A percentile compares a stretch with the other conserved stretches of the same genome.
Conservation (phyloP, 2,797 vertebrate species). For the Rhinogobio ventralis region DNA sequence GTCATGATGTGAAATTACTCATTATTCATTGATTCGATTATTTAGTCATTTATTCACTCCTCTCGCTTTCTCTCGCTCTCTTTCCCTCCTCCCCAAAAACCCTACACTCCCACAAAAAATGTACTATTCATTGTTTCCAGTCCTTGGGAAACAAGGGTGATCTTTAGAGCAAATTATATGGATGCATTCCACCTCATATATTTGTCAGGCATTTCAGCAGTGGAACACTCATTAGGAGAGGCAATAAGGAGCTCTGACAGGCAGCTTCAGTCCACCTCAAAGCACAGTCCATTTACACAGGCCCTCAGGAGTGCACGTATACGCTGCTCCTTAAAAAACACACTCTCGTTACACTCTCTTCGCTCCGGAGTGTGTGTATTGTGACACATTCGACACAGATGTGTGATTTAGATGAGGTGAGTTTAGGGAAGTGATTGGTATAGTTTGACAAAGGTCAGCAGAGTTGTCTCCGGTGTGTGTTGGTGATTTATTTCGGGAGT, state of each 20-base stretch:
- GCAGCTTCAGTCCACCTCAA: conserved; percentile 61
- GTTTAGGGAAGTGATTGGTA: conserved; percentile 53
- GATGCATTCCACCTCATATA: conserved; percentile 94
- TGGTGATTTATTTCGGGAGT: conserved; percentile 59
- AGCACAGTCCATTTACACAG: conserved; percentile 60
- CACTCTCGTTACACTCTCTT: conserved; percentile 45
- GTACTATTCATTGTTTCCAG: conserved; percentile 85
- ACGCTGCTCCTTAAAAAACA: conserved; percentile 53
- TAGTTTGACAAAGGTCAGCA: conserved; percentile 53
- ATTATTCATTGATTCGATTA: conserved; percentile 34
- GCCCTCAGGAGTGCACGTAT: conserved; percentile 35
- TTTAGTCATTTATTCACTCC: conserved; percentile 26
- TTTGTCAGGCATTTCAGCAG: conserved; percentile 96
- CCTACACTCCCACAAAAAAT: conserved; percentile 62
- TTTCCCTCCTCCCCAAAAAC: conserved; percentile 18
- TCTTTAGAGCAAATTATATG: conserved; percentile 93
- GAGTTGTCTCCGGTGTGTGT: conserved; percentile 53
- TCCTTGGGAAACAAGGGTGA: conserved; percentile 85
- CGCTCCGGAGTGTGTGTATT: conserved; percentile 35
- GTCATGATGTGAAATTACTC: not conserved
- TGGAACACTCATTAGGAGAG: conserved; percentile 84
- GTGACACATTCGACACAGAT: conserved; percentile 52
- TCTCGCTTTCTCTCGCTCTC: conserved; percentile 10
- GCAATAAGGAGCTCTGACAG: conserved; percentile 85
- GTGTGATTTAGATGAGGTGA: conserved; percentile 54